Evolutionary conservation across 1,140 invertebrate genomes (phyloP).

Genomic region (Zaprionus lachaisei): DNA sequence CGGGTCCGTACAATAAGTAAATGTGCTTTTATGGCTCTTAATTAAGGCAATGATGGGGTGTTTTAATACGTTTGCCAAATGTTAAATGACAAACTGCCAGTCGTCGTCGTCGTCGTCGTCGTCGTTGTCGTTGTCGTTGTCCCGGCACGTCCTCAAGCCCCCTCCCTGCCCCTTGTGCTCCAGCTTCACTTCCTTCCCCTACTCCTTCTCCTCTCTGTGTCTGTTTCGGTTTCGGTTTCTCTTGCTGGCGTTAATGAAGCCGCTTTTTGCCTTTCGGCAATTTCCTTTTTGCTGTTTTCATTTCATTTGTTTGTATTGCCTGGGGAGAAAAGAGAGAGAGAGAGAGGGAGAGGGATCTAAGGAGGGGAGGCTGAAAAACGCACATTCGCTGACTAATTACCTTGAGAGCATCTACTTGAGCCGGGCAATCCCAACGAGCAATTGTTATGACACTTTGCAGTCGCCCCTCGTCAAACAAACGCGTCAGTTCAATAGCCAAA

Average conservation of each 20-base stretch:
- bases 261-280: constrained; percentile 39
- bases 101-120: constrained; percentile 23
- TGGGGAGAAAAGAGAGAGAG: background rate
- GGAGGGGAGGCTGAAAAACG: constrained; percentile 2
- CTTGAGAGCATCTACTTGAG: constrained; percentile 8
- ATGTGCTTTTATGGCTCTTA: constrained; percentile 85
- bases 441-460: constrained; percentile 28
- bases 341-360: no score
- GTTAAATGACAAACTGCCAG: constrained; percentile 80
- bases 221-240: constrained; percentile 12
- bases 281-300: constrained; percentile 26
- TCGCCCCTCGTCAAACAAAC: background rate
- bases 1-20: constrained; percentile 74
- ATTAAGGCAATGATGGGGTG: constrained; percentile 85
- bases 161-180: background rate
- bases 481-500: constrained; percentile 11
- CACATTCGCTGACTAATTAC: constrained; percentile 37
- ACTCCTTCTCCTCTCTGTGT: constrained; percentile 10
- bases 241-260: constrained; percentile 59
- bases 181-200: background rate
- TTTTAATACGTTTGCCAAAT: constrained; percentile 84
- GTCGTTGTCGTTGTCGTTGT: constrained; percentile 27
- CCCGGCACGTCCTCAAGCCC: constrained; percentile 29
- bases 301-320: constrained; percentile 33
- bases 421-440: constrained; percentile 10